These are phyloP conservation scores for Paracentrotus lividus DNA, from an alignment of 53 echinoderm and acorn worm species.

Conservation along the genomic window DNA sequence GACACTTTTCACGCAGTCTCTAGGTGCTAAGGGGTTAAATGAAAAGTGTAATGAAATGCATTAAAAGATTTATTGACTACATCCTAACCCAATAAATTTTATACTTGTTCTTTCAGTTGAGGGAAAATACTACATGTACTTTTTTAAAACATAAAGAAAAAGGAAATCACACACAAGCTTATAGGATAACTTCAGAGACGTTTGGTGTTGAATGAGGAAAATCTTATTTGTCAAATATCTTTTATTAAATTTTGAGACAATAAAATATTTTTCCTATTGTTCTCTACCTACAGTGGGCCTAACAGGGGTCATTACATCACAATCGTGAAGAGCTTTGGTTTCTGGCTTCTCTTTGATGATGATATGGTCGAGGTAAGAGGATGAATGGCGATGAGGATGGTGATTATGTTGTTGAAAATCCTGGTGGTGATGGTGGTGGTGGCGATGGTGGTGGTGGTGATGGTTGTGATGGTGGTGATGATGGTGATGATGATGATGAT, in stretches of 20 bases:
- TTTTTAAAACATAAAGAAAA: too few species aligned
- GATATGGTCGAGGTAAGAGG: conserved; percentile 97
- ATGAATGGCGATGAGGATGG: not conserved
- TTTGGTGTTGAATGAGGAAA: not conserved
- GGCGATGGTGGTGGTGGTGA: not conserved
- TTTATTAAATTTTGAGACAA: not conserved
- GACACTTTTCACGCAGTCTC: too few species aligned
- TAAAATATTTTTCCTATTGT: not conserved
- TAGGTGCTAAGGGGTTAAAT: too few species aligned
- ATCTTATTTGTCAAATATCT: not conserved
- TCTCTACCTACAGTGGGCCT: conserved; percentile 85
- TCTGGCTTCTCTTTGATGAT: conserved; percentile 99
- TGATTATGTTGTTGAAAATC: not conserved
- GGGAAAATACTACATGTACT: too few species aligned
- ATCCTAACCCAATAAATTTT: too few species aligned
- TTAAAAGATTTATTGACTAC: too few species aligned
- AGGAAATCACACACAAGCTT: too few species aligned
- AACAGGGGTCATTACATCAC: conserved; percentile 99
- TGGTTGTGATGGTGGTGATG: not conserved
- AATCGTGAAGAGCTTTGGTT: conserved; percentile 98
- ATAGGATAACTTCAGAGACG: too few species aligned
- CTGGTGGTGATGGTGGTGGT: not conserved
- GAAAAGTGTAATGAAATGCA: too few species aligned
- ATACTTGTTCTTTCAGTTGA: too few species aligned
- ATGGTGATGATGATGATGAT: not conserved